Evolutionary conservation across 2,113 vertebrate genomes (phyloP).

Genomic region (Chloebia gouldiae): DNA sequence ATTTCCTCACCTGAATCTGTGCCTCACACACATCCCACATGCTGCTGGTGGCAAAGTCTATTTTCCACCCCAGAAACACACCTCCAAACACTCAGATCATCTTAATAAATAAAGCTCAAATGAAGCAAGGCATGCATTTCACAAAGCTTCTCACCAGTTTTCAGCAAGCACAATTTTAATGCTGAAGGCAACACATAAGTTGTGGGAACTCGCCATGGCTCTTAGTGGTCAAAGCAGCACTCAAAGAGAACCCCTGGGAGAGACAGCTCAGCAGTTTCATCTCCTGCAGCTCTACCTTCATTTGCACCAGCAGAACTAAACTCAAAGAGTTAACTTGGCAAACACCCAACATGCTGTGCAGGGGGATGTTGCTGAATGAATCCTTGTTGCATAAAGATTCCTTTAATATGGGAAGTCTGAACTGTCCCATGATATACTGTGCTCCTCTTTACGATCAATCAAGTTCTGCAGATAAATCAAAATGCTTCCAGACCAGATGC

Average conservation of each 20-base stretch:
- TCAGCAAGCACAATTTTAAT: background rate
- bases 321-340: background rate
- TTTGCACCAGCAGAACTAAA: background rate
- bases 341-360: background rate
- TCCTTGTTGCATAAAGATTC: slow-evolving; percentile 38
- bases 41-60: fast-evolving
- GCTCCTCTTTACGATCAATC: background rate
- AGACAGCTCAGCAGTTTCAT: background rate
- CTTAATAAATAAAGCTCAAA: background rate
- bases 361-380: background rate
- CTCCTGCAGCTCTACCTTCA: background rate
- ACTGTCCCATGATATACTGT: background rate
- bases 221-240: background rate
- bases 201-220: background rate
- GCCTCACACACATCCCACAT: background rate
- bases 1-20: background rate
- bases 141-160: background rate
- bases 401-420: background rate
- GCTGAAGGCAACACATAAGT: fast-evolving
- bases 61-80: background rate
- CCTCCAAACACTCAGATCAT: background rate
- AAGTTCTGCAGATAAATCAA: background rate
- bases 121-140: background rate
- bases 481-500: background rate
- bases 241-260: background rate